Evolutionary conservation across 2,888 invertebrate genomes (phyloP).

Genomic region (Rhimphoctona megacephalus): DNA sequence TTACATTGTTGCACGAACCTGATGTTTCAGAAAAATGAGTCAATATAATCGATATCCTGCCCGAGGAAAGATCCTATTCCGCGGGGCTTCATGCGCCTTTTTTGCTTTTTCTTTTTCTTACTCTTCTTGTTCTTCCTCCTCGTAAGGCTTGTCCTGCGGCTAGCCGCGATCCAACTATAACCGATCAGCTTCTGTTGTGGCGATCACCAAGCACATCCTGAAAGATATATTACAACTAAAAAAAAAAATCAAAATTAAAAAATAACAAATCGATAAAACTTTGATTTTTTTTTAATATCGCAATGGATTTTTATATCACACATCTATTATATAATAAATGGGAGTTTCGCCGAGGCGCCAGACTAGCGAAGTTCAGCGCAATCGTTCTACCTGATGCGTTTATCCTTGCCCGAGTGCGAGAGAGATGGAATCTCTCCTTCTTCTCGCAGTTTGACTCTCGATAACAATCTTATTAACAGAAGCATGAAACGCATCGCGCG

Average conservation of each 20-base stretch:
- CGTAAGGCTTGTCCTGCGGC: slow-evolving; percentile 30
- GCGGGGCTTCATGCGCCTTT: slow-evolving; percentile 25
- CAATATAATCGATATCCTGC: slow-evolving; percentile 62
- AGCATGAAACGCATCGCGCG: slow-evolving; percentile 70
- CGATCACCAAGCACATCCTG: slow-evolving; percentile 59
- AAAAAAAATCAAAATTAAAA: neutral
- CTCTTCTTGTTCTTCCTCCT: slow-evolving; percentile 32
- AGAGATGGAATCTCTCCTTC: slow-evolving; percentile 4
- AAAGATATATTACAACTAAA: slow-evolving; percentile 30
- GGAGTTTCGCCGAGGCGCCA: slow-evolving; percentile 60
- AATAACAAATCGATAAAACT: neutral
- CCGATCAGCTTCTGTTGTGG: slow-evolving; percentile 50
- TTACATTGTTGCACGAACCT: neutral
- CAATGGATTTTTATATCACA: neutral
- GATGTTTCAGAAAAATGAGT: slow-evolving; percentile 28
- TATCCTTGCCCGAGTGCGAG: slow-evolving; percentile 29
- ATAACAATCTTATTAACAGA: slow-evolving; percentile 73
- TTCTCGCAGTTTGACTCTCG: slow-evolving; percentile 51
- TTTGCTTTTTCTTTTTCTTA: neutral
- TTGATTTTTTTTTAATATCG: neutral
- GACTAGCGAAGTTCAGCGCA: slow-evolving; percentile 44
- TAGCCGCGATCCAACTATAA: slow-evolving; percentile 35
- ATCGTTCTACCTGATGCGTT: slow-evolving; percentile 64
- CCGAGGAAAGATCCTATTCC: slow-evolving; percentile 45
- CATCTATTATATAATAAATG: slow-evolving; percentile 22